Conservation (phyloP, 2,888 invertebrate genomes). For the Ernsta delagoae region DNA sequence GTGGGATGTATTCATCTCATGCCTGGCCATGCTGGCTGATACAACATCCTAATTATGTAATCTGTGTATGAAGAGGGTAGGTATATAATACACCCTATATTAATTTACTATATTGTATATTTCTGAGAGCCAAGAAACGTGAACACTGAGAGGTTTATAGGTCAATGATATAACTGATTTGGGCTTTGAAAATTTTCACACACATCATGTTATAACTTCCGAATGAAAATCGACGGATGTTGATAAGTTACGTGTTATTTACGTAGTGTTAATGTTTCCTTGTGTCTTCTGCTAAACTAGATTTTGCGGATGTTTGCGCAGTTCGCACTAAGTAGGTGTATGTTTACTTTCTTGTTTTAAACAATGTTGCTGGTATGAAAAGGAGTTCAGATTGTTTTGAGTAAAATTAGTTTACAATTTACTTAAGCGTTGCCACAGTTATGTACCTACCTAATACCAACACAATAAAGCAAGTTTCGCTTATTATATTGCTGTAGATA, state of each 20-base stretch:
- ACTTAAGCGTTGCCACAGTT: too few species aligned
- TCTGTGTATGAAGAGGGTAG: too few species aligned
- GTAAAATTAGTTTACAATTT: background rate
- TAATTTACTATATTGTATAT: too few species aligned
- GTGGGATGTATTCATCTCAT: too few species aligned
- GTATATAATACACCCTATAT: too few species aligned
- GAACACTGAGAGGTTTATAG: background rate
- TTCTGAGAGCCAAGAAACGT: background rate
- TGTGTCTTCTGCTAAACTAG: slow-evolving; percentile 19
- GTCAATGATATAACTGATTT: background rate
- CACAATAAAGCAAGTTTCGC: too few species aligned
- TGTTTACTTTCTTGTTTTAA: background rate
- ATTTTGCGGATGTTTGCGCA: slow-evolving; percentile 23
- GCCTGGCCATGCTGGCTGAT: too few species aligned
- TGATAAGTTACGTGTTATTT: slow-evolving; percentile 8
- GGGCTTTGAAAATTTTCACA: slow-evolving; percentile 14
- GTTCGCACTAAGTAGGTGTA: background rate
- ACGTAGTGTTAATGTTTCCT: slow-evolving; percentile 24
- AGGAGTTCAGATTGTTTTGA: background rate
- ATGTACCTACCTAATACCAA: too few species aligned
- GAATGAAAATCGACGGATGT: slow-evolving; percentile 25
- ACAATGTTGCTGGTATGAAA: background rate
- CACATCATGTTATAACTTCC: slow-evolving; percentile 7
- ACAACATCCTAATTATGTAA: too few species aligned
- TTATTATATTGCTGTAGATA: too few species aligned